A percentile compares a stretch with the other conserved stretches of the same genome.
Evolutionary conservation across 2,113 vertebrate species (phyloP).

Genomic region (Toxotes chatareus): DNA sequence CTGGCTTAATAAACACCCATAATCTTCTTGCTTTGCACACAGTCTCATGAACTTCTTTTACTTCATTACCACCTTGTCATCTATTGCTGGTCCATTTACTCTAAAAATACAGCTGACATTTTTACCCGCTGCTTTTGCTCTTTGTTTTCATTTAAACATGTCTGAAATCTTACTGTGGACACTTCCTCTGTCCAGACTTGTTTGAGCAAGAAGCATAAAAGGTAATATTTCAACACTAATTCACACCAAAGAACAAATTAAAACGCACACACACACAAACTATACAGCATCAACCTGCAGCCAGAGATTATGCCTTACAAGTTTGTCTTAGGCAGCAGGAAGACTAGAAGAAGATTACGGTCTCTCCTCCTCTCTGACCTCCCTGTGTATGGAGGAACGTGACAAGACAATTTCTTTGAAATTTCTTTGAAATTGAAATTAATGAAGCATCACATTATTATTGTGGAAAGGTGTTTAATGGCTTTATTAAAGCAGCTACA

Average conservation of each 20-base stretch:
- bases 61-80: not conserved
- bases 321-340: constrained; percentile 1
- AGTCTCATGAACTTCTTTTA: not conserved
- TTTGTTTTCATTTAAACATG: not conserved
- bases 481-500: not conserved
- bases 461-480: not conserved
- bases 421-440: constrained; percentile 31
- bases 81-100: not conserved
- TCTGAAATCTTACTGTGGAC: not conserved
- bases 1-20: not conserved
- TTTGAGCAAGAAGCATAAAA: not conserved
- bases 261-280: not conserved
- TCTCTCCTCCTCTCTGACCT: not conserved
- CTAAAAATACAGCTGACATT: not conserved
- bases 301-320: not conserved
- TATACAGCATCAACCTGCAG: not conserved
- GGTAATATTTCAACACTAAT: not conserved
- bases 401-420: constrained; percentile 28
- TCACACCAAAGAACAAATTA: not conserved
- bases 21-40: not conserved
- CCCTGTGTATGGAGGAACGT: not conserved
- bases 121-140: not conserved
- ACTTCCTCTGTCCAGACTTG: not conserved
- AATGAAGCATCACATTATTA: constrained; percentile 23
- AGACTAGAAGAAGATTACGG: not conserved